phyloP scores from a whole-genome alignment of 2,797 vertebrate species.

The Graptemys geographica region DNA sequence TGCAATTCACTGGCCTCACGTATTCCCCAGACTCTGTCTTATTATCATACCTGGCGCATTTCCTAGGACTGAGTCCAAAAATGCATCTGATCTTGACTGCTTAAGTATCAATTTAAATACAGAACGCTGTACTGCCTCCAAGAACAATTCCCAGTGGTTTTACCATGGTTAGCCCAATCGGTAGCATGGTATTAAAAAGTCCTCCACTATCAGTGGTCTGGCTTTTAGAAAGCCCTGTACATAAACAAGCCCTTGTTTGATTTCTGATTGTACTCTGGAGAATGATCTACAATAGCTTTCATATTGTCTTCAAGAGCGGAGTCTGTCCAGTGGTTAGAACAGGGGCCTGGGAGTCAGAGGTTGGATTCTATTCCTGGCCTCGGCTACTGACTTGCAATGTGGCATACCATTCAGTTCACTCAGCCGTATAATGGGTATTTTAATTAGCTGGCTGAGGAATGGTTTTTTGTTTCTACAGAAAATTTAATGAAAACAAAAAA shows the following conservation, averaged over 20 bases:
- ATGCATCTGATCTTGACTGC: slow-evolving; percentile 42
- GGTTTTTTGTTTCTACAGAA: not conserved
- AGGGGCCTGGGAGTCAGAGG: accelerated
- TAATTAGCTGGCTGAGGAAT: not conserved
- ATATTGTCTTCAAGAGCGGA: slow-evolving; percentile 16
- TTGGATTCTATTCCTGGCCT: not conserved
- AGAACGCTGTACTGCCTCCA: not conserved
- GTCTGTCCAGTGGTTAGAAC: not conserved
- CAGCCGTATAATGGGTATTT: slow-evolving; percentile 18
- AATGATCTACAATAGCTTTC: slow-evolving; percentile 34
- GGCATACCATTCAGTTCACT: not conserved
- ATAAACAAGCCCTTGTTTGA: slow-evolving; percentile 49
- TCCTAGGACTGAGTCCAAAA: slow-evolving; percentile 41
- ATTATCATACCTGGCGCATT: slow-evolving; percentile 41
- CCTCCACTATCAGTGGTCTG: slow-evolving; percentile 26
- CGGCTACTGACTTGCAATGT: not conserved
- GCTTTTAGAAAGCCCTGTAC: slow-evolving; percentile 27
- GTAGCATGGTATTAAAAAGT: slow-evolving; percentile 20
- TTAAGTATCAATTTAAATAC: slow-evolving; percentile 21
- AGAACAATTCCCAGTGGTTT: slow-evolving; percentile 10
- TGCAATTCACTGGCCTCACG: not conserved
- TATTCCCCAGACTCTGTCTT: slow-evolving; percentile 1
- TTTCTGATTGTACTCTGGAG: slow-evolving; percentile 48
- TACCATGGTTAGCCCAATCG: slow-evolving; percentile 30
- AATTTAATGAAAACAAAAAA: not conserved